A percentile compares a stretch with the other conserved stretches of the same genome.
Conservation (phyloP, 2,797 vertebrate species). For the Dromococcyx pavoninus region DNA sequence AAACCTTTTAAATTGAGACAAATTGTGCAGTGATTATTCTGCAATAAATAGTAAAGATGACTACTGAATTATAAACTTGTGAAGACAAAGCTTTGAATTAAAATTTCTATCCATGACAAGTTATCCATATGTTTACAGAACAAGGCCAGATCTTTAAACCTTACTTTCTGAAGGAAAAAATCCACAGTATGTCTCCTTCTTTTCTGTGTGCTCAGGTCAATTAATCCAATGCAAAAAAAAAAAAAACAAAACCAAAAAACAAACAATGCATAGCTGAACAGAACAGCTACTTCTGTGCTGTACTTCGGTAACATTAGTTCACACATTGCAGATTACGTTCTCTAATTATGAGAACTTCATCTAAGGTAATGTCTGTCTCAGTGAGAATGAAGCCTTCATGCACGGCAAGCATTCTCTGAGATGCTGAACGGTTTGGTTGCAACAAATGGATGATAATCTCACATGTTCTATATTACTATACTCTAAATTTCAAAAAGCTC, state of each 20-base stretch:
- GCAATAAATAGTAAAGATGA: background rate
- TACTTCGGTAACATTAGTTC: background rate
- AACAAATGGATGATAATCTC: background rate
- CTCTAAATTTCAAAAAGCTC: background rate
- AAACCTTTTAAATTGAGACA: background rate
- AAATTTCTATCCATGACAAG: background rate
- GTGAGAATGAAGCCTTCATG: background rate
- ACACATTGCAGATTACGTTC: background rate
- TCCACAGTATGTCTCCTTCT: background rate
- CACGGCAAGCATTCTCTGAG: background rate
- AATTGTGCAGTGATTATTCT: background rate
- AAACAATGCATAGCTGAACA: background rate
- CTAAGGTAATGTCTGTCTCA: background rate
- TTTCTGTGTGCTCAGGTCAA: background rate
- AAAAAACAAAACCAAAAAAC: background rate
- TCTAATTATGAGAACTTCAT: background rate
- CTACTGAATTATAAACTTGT: background rate
- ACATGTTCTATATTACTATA: background rate
- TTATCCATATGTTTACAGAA: background rate
- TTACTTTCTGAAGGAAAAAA: background rate
- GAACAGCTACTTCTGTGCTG: background rate
- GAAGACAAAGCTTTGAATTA: background rate
- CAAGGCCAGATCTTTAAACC: background rate
- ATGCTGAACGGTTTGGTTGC: background rate
- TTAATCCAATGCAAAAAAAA: background rate